Base-by-base conservation (phyloP, 2,888 invertebrate genomes). In the Dolomedes plantarius region DNA sequence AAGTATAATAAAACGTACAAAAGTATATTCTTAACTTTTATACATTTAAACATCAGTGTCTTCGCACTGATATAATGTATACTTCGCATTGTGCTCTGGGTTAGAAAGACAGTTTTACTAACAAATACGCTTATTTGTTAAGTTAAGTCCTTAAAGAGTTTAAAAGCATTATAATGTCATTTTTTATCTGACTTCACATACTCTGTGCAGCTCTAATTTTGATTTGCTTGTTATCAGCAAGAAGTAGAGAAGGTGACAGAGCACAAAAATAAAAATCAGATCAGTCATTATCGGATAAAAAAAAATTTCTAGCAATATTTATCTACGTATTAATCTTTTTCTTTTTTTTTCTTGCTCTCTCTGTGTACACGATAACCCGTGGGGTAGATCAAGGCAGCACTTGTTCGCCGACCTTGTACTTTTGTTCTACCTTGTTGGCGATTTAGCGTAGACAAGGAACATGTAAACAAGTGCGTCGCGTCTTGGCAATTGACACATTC, bases 331-430 rank as follows among this genome's bases (percentile, higher is more conserved):
- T 71, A 41, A 71, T 28, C 71, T 7, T 9, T 36, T 73, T 68
- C 65, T 27, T 27, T 62, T 56, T n/a, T 71, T 73, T 75, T n/a
- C n/a, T n/a, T n/a, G n/a, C n/a, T n/a, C n/a, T n/a, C n/a, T n/a
- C n/a, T n/a, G n/a, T 76, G 31, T 74, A 65, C 16, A 46, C 71
- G 75, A 71, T 82, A 75, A 69, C 75, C 50, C 16, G 13, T 65
- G 71, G 65, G 41, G 72, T 39, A 71, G 71, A 39, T 74, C 80
- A 50, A 56, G n/a, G 28, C 68, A 67, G 56, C 69, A 75, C 72
- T 80, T 73, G 65, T 80, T 7, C 19, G 13, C 32, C 82, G 82
- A 82, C 82, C 82, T 82, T 82, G 82, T 74, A 82, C 82, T 82
- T 62, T 82, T 82, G 64, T 75, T 71, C 82, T 69, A 64, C 82